Evolutionary conservation across 2,797 vertebrate genomes (phyloP).

Genomic region (Mormyrus hasselquistii): DNA sequence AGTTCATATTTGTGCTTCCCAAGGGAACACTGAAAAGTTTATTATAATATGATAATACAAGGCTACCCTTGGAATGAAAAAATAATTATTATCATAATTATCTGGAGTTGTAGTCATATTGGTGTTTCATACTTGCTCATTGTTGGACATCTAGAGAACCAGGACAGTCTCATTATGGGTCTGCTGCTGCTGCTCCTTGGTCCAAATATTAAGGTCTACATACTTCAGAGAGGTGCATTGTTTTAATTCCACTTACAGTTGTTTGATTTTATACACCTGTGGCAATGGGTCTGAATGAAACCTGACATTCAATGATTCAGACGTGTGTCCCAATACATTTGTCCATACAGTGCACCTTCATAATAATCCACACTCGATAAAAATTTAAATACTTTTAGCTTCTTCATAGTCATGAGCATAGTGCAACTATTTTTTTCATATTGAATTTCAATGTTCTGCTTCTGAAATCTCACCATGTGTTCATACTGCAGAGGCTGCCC

Average conservation of each 20-base stretch:
- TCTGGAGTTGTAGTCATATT: not conserved
- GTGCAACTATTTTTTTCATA: not conserved
- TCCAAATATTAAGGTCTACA: not conserved
- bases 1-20: not conserved
- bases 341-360: not conserved
- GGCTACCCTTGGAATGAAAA: not conserved
- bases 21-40: not conserved
- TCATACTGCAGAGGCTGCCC: conserved; percentile 59
- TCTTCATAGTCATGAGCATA: not conserved
- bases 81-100: not conserved
- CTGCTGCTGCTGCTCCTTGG: not conserved
- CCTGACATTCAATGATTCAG: not conserved
- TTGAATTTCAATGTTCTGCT: not conserved
- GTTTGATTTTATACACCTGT: not conserved
- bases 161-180: not conserved
- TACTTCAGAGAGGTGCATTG: not conserved
- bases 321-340: not conserved
- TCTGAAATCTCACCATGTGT: conserved; percentile 60
- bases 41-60: not conserved
- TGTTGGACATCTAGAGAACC: not conserved
- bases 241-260: not conserved
- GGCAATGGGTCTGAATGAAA: not conserved
- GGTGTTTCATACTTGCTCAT: not conserved
- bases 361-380: not conserved
- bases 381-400: not conserved